These are phyloP conservation scores for Notothenia rossii DNA, from an alignment of 2,113 vertebrate species.

Conservation along the genomic window DNA sequence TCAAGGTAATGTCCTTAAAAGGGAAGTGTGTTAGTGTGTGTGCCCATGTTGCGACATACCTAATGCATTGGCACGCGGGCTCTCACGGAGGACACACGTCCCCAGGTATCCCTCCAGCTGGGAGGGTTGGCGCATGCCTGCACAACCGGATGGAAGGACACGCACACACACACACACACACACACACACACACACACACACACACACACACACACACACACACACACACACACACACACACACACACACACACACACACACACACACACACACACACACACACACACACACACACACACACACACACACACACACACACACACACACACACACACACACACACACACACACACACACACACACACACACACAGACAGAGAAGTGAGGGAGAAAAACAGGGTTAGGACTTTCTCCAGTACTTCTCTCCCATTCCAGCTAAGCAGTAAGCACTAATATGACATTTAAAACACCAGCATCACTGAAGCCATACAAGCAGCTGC, in stretches of 20 bases:
- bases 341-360: no score
- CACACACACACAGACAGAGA: slow-evolving; percentile 22
- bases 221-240: no score
- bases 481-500: slow-evolving; percentile 47
- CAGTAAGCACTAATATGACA: slow-evolving; percentile 55
- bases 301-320: slow-evolving; percentile 1
- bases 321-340: no score
- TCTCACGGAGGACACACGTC: slow-evolving; percentile 88
- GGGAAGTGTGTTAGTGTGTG: slow-evolving; percentile 39
- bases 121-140: slow-evolving; percentile 87
- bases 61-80: slow-evolving; percentile 86
- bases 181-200: slow-evolving; percentile 48
- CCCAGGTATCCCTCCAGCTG: slow-evolving; percentile 89
- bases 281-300: no score
- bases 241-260: no score
- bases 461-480: slow-evolving; percentile 43
- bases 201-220: slow-evolving; percentile 13
- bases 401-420: slow-evolving; percentile 51
- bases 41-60: slow-evolving; percentile 79
- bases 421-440: slow-evolving; percentile 53
- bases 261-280: no score
- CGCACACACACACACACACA: slow-evolving; percentile 34
- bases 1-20: background rate
- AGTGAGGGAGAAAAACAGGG: slow-evolving; percentile 65
- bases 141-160: slow-evolving; percentile 49